Evolutionary conservation across 2,888 invertebrate species (phyloP).

Genomic region (Ornithoptera alexandrae): DNA sequence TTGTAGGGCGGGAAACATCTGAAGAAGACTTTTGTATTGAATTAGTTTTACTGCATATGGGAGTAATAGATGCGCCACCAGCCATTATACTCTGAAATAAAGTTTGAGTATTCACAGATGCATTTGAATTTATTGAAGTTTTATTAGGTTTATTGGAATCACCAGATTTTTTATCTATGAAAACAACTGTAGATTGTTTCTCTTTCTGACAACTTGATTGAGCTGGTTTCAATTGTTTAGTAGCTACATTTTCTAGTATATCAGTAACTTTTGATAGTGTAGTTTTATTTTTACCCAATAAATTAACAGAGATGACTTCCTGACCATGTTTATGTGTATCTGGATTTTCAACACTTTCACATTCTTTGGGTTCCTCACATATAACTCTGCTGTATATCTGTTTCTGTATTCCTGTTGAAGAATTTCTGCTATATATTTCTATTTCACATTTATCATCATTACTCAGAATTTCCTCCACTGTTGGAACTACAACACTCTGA

Average conservation of each 20-base stretch:
- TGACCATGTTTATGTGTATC: slow-evolving; percentile 83
- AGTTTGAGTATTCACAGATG: slow-evolving; percentile 80
- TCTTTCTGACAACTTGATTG: slow-evolving; percentile 74
- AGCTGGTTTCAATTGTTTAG: slow-evolving; percentile 64
- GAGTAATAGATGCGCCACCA: slow-evolving; percentile 66
- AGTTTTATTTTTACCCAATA: slow-evolving; percentile 55
- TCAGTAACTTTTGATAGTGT: slow-evolving; percentile 87
- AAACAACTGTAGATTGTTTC: slow-evolving; percentile 87
- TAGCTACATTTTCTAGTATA: slow-evolving; percentile 84
- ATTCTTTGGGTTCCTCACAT: slow-evolving; percentile 76
- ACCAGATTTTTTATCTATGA: slow-evolving; percentile 88
- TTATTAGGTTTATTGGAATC: slow-evolving; percentile 80
- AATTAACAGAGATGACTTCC: slow-evolving; percentile 81
- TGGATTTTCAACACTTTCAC: slow-evolving; percentile 77
- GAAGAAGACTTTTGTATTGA: slow-evolving; percentile 53
- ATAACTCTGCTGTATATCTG: slow-evolving; percentile 60
- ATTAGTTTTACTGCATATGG: slow-evolving; percentile 52
- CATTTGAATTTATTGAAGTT: slow-evolving; percentile 53
- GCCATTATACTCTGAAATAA: slow-evolving; percentile 80
- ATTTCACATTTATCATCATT: slow-evolving; percentile 72
- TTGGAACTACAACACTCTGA: slow-evolving; percentile 47
- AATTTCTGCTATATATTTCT: slow-evolving; percentile 46
- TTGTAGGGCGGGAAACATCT: slow-evolving; percentile 76
- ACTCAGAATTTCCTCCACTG: slow-evolving; percentile 66
- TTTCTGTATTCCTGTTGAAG: slow-evolving; percentile 42